A percentile compares a stretch with the other conserved stretches of the same genome.
phyloP scores from a whole-genome alignment of 2,113 vertebrate genomes.

The Apodemus sylvaticus region DNA sequence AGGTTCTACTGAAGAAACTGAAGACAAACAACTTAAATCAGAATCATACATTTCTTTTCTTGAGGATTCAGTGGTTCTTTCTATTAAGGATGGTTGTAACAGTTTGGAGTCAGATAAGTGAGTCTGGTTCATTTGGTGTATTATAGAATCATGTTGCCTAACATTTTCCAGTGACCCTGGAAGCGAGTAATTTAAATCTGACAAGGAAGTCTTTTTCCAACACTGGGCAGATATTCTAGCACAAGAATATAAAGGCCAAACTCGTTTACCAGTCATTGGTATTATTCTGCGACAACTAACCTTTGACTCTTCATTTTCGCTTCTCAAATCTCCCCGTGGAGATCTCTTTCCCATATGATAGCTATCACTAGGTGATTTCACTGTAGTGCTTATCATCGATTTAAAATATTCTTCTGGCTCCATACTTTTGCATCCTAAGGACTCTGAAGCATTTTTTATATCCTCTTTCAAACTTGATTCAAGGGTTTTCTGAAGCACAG shows the following conservation, averaged over 20 bases:
- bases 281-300: slow-evolving; percentile 82
- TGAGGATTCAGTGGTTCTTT: slow-evolving; percentile 55
- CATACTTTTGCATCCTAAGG: neutral
- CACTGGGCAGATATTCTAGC: slow-evolving; percentile 82
- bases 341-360: slow-evolving; percentile 49
- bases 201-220: slow-evolving; percentile 73
- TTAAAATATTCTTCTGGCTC: slow-evolving; percentile 46
- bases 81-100: slow-evolving; percentile 20
- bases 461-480: slow-evolving; percentile 57
- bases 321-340: slow-evolving; percentile 37
- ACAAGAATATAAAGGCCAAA: slow-evolving; percentile 86
- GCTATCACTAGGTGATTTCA: slow-evolving; percentile 28
- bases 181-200: slow-evolving; percentile 44
- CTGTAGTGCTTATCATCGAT: neutral
- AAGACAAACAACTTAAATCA: slow-evolving; percentile 59
- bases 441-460: slow-evolving; percentile 57
- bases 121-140: slow-evolving; percentile 50
- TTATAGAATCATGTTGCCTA: slow-evolving; percentile 59
- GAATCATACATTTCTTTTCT: slow-evolving; percentile 54
- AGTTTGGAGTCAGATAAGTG: slow-evolving; percentile 38
- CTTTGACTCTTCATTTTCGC: slow-evolving; percentile 60
- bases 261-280: slow-evolving; percentile 85
- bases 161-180: slow-evolving; percentile 20
- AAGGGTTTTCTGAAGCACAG: slow-evolving; percentile 54
- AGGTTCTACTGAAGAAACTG: slow-evolving; percentile 55